phyloP scores from a whole-genome alignment of 2,113 vertebrate species.

The Deroptyus accipitrinus region DNA sequence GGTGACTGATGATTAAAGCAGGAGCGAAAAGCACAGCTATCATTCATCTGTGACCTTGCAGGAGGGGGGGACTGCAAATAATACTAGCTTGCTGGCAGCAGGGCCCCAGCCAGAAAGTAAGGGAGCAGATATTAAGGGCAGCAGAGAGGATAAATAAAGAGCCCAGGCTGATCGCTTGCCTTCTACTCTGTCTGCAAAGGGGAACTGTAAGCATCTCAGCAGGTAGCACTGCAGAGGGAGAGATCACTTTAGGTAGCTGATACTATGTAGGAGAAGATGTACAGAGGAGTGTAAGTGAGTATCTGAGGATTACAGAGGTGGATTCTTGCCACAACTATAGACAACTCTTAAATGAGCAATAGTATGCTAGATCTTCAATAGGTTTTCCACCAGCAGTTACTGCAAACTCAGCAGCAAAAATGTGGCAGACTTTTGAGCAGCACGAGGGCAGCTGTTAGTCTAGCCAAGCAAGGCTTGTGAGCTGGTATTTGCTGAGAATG shows the following conservation, averaged over 20 bases:
- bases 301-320: background rate
- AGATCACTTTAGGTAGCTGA: background rate
- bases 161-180: background rate
- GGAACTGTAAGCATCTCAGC: background rate
- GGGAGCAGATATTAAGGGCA: background rate
- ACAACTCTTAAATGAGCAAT: background rate
- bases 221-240: background rate
- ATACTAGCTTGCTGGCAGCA: background rate
- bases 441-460: accelerated
- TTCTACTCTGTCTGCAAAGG: background rate
- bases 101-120: background rate
- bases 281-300: background rate
- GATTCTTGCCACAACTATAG: background rate
- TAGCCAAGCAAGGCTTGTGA: background rate
- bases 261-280: background rate
- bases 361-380: background rate
- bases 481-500: background rate
- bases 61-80: background rate
- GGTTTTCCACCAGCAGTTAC: background rate
- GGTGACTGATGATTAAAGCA: background rate
- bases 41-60: background rate
- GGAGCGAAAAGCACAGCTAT: background rate
- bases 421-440: too few relatives aligned
- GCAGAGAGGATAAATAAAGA: background rate
- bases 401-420: background rate